A percentile compares a stretch with the other conserved stretches of the same genome.
phyloP scores from a whole-genome alignment of 2,888 invertebrate species.

The Spatulosminthurus flaviceps region DNA sequence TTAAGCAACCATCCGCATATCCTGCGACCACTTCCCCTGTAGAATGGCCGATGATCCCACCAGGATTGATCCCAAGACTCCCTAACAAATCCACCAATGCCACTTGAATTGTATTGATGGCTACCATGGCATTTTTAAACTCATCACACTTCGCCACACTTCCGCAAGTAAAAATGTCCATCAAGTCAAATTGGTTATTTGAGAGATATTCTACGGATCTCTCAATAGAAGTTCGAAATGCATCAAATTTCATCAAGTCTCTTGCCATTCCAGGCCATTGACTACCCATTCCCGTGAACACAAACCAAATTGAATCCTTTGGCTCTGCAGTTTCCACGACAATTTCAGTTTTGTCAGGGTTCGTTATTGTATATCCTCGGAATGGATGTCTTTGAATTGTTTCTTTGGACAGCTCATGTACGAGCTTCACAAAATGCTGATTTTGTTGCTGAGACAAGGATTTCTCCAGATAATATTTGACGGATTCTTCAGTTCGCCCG shows the following conservation, averaged over 20 bases:
- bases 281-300: constrained; percentile 97
- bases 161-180: constrained; percentile 76
- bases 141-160: constrained; percentile 72
- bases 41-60: constrained; percentile 96
- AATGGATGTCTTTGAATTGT: constrained; percentile 76
- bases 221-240: constrained; percentile 80
- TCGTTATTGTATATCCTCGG: constrained; percentile 80
- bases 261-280: constrained; percentile 97
- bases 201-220: constrained; percentile 79
- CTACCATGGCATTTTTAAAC: constrained; percentile 88
- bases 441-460: constrained; percentile 76
- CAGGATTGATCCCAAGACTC: constrained; percentile 80
- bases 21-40: constrained; percentile 93
- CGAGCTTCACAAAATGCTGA: constrained; percentile 73
- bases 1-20: constrained; percentile 94
- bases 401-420: constrained; percentile 76
- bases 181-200: constrained; percentile 81
- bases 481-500: constrained; percentile 85
- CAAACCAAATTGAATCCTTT: constrained; percentile 81
- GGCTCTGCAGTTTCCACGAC: constrained; percentile 61
- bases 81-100: constrained; percentile 88
- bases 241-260: constrained; percentile 81
- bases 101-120: constrained; percentile 86
- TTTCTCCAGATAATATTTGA: constrained; percentile 50
- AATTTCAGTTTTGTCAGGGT: constrained; percentile 41